Evolutionary conservation across 1,140 invertebrate genomes (phyloP), one percentile per base, ranked within the genome.

Genomic region (Papilio glaucus): DNA sequence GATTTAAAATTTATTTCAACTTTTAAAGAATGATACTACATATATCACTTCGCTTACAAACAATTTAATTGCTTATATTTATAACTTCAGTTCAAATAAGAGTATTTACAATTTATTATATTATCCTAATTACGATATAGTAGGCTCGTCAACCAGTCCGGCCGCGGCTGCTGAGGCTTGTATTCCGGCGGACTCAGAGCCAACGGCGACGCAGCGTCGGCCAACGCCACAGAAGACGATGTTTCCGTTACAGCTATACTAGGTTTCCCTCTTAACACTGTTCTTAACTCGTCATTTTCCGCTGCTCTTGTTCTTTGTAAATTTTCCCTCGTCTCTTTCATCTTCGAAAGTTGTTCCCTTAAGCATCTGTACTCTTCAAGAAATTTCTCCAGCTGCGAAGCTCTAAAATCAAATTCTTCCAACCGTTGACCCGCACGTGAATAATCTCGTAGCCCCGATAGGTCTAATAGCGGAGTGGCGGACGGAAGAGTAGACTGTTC

Each of bases 291-390:
- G 53, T 91, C 88, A 74, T 93, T 93, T 21, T 85, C 90, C 4
- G 82, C 84, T 21, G 91, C 89, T 53, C 94, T 87, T 33, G 90
- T 93, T 76, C 94, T 93, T 81, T 95, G 94, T 70, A 96, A 93
- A 73, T 94, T 95, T 79, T 96, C 96, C 82, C 96, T 95, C 29
- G 95, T 96, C 79, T 96, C 95, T 81, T 96, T 96, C 96, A 97
- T 97, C 85, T 95, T 95, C 69, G 95, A 95, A 72, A 97, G 85
- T 84, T 97, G 96, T 85, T 96, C 95, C 85, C 96, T 95, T 53
- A 97, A 93, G 78, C 93, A 95, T 76, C 96, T 93, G 82, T 97
- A 97, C 80, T 97, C 96, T 82, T 96, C 96, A 33, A 97, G 93
- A 85, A 97, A 97, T 38, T 95, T 94, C 81, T 97, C 96, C 53